Percentiles rank a stretch among this genome's conserved stretches.
phyloP scores from a whole-genome alignment of 2,113 vertebrate genomes.

The Oncorhynchus clarkii region DNA sequence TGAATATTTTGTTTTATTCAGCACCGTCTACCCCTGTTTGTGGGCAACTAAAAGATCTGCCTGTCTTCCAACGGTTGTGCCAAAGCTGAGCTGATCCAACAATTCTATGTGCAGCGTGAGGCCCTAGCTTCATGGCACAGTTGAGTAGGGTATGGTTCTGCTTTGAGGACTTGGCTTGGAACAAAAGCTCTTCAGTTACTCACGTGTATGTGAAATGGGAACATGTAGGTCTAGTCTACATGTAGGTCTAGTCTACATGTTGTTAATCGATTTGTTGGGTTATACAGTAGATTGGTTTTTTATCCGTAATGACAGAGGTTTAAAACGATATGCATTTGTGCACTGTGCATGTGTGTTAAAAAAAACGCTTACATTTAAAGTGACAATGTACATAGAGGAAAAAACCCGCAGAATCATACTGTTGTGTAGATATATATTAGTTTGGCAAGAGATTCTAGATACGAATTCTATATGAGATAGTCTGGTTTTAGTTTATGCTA shows the following conservation, averaged over 20 bases:
- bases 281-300: neutral
- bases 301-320: neutral
- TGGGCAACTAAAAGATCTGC: slow-evolving; percentile 11
- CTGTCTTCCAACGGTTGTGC: slow-evolving; percentile 1
- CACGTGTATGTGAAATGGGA: neutral
- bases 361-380: neutral
- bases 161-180: slow-evolving; percentile 33
- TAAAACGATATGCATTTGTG: neutral
- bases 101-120: slow-evolving; percentile 21
- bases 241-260: neutral
- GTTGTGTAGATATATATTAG: neutral
- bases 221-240: neutral
- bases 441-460: neutral
- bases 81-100: slow-evolving; percentile 12
- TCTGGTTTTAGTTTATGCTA: neutral
- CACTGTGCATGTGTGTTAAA: neutral
- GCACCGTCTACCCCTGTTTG: slow-evolving; percentile 14
- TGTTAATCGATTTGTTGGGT: neutral
- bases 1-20: slow-evolving; percentile 65
- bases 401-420: too few relatives aligned
- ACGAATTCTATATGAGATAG: neutral
- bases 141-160: slow-evolving; percentile 51
- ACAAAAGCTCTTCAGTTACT: slow-evolving; percentile 32
- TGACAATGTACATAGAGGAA: neutral
- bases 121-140: slow-evolving; percentile 35